Percentiles rank a stretch among this genome's conserved stretches.
These are phyloP conservation scores for Babylonia areolata DNA, from an alignment of 1,140 invertebrate genomes.

Conservation along the genomic window DNA sequence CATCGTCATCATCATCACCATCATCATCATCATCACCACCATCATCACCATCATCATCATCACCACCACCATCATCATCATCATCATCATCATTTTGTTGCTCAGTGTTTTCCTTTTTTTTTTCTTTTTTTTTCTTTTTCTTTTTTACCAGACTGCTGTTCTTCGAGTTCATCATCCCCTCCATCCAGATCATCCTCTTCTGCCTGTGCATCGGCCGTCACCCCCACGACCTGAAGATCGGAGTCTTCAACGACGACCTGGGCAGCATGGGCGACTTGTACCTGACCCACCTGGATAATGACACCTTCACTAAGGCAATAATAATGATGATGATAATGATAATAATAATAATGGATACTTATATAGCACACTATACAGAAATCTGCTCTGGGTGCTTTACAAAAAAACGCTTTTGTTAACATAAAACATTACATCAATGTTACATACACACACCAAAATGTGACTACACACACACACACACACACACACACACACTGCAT, in stretches of 20 bases:
- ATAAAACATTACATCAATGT: too few relatives aligned
- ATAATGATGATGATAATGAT: too few relatives aligned
- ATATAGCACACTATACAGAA: too few relatives aligned
- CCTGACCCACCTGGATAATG: conserved; percentile 58
- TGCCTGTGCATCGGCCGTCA: conserved; percentile 95
- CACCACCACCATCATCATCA: neutral
- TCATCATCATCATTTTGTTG: neutral
- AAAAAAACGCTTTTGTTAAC: too few relatives aligned
- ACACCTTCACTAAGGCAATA: conserved; percentile 57
- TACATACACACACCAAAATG: too few relatives aligned
- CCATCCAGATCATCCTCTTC: conserved; percentile 96
- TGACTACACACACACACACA: too few relatives aligned
- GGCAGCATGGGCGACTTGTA: conserved; percentile 49
- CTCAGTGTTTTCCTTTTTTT: too few relatives aligned
- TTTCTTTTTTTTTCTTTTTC: neutral
- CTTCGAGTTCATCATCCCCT: conserved; percentile 93
- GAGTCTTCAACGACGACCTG: conserved; percentile 81
- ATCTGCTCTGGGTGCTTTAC: too few relatives aligned
- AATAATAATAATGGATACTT: too few relatives aligned
- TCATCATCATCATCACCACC: conserved; percentile 18
- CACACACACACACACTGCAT: too few relatives aligned
- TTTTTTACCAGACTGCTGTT: conserved; percentile 69
- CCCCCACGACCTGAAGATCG: conserved; percentile 88
- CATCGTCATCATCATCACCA: conserved; percentile 20
- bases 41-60: conserved; percentile 5